Evolutionary conservation across 2,797 vertebrate genomes (phyloP).

Genomic region (Novumbra hubbsi): DNA sequence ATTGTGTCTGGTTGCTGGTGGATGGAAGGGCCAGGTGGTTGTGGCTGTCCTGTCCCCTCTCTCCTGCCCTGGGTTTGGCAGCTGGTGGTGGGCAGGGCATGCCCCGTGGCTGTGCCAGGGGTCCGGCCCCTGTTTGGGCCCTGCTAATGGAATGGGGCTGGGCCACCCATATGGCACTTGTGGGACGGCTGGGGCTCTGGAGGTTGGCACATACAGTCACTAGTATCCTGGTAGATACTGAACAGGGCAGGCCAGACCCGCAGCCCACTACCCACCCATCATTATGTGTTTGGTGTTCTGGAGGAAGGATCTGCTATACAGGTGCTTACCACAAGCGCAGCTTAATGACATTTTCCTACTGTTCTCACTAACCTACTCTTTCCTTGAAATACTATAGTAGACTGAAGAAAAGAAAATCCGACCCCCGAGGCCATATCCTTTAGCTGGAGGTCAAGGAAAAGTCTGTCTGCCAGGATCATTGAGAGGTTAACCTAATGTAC

Average conservation of each 20-base stretch:
- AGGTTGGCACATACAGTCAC: constrained; percentile 67
- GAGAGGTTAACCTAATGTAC: constrained; percentile 41
- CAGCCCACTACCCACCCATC: constrained; percentile 43
- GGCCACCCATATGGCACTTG: constrained; percentile 89
- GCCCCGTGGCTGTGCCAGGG: constrained; percentile 78
- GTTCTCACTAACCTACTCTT: background rate
- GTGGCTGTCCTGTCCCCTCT: constrained; percentile 57
- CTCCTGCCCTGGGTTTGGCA: constrained; percentile 68
- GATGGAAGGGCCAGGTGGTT: constrained; percentile 49
- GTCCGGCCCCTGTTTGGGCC: constrained; percentile 70
- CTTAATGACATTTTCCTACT: background rate
- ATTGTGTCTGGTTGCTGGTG: constrained; percentile 14
- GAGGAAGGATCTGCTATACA: constrained; percentile 22
- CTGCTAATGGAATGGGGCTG: constrained; percentile 94
- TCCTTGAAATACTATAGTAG: background rate
- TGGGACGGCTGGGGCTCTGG: constrained; percentile 63
- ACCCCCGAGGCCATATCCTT: constrained; percentile 64
- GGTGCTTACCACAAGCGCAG: background rate
- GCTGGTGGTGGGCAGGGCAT: constrained; percentile 77
- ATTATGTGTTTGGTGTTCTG: constrained; percentile 62
- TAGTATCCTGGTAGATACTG: constrained; percentile 72
- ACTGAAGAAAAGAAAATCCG: background rate
- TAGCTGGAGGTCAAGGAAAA: constrained; percentile 71
- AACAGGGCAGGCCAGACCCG: constrained; percentile 71
- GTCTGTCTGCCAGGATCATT: constrained; percentile 65